Percentiles rank a stretch among this genome's conserved stretches.
Conservation (phyloP, 2,113 vertebrate species). For the Serinus canaria region DNA sequence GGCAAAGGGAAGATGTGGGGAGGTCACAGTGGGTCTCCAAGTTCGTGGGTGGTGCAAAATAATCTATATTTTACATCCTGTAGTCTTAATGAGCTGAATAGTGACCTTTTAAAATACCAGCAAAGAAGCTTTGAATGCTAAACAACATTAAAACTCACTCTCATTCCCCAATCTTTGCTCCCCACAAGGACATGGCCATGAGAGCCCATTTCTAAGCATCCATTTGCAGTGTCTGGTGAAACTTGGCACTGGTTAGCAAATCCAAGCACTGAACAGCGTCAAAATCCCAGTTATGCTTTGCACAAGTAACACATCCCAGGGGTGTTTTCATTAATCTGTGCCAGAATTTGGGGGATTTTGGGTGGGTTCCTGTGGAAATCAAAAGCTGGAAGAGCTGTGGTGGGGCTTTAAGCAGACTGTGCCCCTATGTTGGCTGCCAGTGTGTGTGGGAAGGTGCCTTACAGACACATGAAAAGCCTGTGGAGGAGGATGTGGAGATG, state of each 20-base stretch:
- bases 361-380: not conserved
- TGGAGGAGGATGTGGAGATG: too few relatives aligned
- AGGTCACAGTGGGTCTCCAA: fast-evolving
- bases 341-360: not conserved
- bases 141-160: not conserved
- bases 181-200: not conserved
- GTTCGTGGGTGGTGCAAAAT: not conserved
- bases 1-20: not conserved
- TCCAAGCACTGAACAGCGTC: not conserved
- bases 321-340: not conserved
- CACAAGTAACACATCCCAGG: not conserved
- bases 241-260: fast-evolving
- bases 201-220: not conserved
- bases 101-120: slow-evolving; percentile 53
- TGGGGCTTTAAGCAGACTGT: not conserved
- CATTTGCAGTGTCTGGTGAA: not conserved
- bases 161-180: not conserved
- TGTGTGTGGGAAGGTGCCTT: not conserved
- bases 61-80: slow-evolving; percentile 11
- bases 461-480: not conserved
- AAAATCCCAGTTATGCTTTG: not conserved
- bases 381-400: not conserved
- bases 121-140: not conserved
- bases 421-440: fast-evolving
- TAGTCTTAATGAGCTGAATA: not conserved